phyloP scores from a whole-genome alignment of 2,888 invertebrate genomes.

The Camptogramma bilineatum region DNA sequence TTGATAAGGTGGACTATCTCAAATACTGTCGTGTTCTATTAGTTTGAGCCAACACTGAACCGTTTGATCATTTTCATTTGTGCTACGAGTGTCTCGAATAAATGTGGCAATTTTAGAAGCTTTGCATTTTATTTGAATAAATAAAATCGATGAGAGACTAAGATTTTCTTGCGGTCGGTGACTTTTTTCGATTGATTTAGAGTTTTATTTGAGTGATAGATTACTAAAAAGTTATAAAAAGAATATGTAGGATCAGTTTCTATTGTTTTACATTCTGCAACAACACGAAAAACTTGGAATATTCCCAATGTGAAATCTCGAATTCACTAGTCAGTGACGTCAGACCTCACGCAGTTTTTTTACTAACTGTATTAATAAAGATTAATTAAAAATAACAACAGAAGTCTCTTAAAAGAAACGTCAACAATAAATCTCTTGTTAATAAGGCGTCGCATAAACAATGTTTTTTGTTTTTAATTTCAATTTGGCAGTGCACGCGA shows the following conservation, averaged over 20 bases:
- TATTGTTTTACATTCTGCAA: no score
- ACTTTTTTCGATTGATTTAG: background rate
- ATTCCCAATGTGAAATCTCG: no score
- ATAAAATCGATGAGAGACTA: background rate
- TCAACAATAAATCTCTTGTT: conserved; percentile 71
- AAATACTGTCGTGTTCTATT: conserved; percentile 3
- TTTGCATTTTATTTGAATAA: background rate
- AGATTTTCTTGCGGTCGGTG: background rate
- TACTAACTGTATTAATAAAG: conserved; percentile 29
- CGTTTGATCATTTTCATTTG: conserved; percentile 9
- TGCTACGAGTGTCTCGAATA: background rate
- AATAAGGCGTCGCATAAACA: conserved; percentile 76
- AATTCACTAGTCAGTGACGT: background rate
- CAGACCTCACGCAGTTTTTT: conserved; percentile 3
- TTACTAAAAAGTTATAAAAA: no score
- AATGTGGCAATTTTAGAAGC: background rate
- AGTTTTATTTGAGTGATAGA: background rate
- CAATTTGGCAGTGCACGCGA: conserved; percentile 66
- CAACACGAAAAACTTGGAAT: no score
- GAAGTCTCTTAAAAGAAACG: conserved; percentile 56
- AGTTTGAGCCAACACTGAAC: background rate
- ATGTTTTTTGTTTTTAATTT: conserved; percentile 64
- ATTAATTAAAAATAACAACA: conserved; percentile 48
- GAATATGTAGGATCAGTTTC: no score
- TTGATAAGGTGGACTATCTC: conserved; percentile 5